These are phyloP conservation scores for Microhierax caerulescens DNA, from an alignment of 2,797 vertebrate genomes.

Conservation along the genomic window DNA sequence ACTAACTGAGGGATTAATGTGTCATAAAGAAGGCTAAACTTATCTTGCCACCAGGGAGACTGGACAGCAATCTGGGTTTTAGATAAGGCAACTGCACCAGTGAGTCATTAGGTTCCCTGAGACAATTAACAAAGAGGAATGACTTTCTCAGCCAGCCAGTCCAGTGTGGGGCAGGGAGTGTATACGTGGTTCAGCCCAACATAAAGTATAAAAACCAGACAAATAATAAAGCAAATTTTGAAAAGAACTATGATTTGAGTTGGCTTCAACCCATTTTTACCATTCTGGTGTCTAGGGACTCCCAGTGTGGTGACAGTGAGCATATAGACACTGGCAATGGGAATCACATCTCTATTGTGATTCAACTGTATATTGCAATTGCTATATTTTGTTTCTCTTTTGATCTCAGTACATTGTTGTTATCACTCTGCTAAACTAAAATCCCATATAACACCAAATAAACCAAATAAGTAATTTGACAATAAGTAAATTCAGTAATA, in stretches of 20 bases:
- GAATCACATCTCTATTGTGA: background rate
- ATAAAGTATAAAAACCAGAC: background rate
- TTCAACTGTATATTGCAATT: background rate
- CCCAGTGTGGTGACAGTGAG: background rate
- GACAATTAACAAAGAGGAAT: background rate
- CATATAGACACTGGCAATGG: background rate
- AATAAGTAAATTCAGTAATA: background rate
- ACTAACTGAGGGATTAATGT: background rate
- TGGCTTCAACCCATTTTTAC: background rate
- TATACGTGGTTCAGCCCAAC: background rate
- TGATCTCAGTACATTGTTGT: background rate
- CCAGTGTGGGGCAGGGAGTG: fast-evolving
- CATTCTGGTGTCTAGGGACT: fast-evolving
- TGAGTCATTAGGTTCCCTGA: background rate
- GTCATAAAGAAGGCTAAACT: background rate
- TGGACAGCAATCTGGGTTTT: background rate
- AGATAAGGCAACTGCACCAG: background rate
- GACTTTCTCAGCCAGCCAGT: background rate
- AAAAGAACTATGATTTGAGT: background rate
- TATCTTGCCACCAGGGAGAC: background rate
- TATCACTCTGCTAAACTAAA: background rate
- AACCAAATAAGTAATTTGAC: background rate
- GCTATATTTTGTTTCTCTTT: background rate
- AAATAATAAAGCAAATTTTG: background rate
- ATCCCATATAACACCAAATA: background rate